Evolutionary conservation across 2,113 vertebrate genomes (phyloP), one percentile per base, ranked within the genome.

Genomic region (Junco hyemalis): DNA sequence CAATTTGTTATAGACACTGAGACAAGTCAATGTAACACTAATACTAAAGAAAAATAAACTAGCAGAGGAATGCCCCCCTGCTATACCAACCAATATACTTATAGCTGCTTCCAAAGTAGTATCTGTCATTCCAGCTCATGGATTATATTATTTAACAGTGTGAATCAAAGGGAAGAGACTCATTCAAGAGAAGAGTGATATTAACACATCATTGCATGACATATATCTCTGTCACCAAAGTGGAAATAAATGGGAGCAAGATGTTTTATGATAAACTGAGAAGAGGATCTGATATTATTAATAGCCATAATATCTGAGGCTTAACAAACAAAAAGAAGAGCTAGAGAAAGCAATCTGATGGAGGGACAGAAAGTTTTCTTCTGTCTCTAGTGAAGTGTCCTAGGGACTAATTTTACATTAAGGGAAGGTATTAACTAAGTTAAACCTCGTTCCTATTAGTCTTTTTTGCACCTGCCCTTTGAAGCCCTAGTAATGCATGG

Each of bases 11-110:
- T 14, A 97, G 89, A 92, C 17, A 7, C 68, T 88, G 68, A 97
- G 92, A 97, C 72, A 93, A 95, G 80, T 69, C 83, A 96, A 88
- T 84, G 45, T 82, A 96, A 81, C 23, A 51, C 65, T 97, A 97
- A 91, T 90, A 81, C 60, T 91, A 65, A 97, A 96, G 95, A 96
- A 98, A 98, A 97, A 97, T 96, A 97, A 98, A 97, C 74, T 9
- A 84, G 59, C 53, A 87, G 85, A 97, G 57, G 84, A 97, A 97
- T 96, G 78, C 85, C 74, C 59, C 54, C 60, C 78, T 89, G 73
- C 53, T 93, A 95, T 88, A 94, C 44, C 64, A 90, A 97, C 78
- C 91, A 95, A 69, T 96, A 93, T 91, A 57, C 79, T 96, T 87
- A 92, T 33, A 83, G 84, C 24, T 50, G 38, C 81, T 92, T 96